phyloP scores from a whole-genome alignment of 2,888 invertebrate species.

The Hirtodrosophila confusa region DNA sequence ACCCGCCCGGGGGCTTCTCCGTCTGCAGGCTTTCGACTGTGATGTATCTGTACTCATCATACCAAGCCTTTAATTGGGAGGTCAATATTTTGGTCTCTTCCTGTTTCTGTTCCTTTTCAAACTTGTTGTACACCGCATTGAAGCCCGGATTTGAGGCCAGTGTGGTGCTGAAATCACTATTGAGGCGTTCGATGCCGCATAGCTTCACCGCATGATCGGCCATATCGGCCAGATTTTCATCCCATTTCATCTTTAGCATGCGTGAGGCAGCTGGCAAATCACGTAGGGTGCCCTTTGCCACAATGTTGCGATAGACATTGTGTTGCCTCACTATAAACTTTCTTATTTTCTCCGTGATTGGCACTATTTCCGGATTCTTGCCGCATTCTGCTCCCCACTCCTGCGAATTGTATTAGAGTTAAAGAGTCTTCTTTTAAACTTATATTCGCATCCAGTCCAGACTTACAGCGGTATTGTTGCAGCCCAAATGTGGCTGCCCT shows the following conservation, averaged over 20 bases:
- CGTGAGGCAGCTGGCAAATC: conserved; percentile 5
- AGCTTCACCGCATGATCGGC: conserved; percentile 6
- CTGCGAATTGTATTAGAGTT: neutral
- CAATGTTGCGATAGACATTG: conserved; percentile 24
- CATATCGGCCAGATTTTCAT: conserved; percentile 10
- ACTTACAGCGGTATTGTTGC: too few species aligned
- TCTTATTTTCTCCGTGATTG: neutral
- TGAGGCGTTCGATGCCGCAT: neutral
- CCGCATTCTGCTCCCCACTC: neutral
- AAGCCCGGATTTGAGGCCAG: conserved; percentile 4
- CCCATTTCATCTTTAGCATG: conserved; percentile 23
- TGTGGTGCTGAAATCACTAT: neutral
- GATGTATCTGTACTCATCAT: neutral
- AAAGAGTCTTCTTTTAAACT: too few species aligned
- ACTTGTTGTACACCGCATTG: conserved; percentile 15
- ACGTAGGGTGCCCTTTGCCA: conserved; percentile 1
- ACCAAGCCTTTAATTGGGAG: conserved; percentile 19
- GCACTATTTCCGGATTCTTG: neutral
- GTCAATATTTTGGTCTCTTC: neutral
- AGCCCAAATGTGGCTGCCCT: too few species aligned
- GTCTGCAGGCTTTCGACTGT: neutral
- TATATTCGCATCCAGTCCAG: too few species aligned
- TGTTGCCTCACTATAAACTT: conserved; percentile 20
- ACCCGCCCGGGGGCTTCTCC: neutral
- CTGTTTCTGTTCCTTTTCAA: neutral